A percentile compares a stretch with the other conserved stretches of the same genome.
phyloP scores from a whole-genome alignment of 2,888 invertebrate genomes.

The Pachydiplax longipennis region DNA sequence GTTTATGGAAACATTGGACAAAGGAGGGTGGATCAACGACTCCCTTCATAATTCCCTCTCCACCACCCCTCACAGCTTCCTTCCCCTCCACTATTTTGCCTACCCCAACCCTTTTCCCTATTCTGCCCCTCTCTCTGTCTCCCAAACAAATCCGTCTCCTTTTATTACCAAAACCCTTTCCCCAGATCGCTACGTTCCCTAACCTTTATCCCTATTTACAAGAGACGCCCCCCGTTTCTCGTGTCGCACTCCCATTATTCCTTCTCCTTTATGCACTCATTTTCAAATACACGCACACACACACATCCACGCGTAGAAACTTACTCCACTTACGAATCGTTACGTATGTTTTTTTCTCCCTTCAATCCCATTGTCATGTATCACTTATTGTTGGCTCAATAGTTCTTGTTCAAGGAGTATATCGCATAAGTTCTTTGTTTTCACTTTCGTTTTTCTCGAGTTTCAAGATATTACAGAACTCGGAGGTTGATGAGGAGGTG shows the following conservation, averaged over 20 bases:
- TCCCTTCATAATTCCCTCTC: constrained; percentile 9
- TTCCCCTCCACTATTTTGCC: not conserved
- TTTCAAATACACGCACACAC: not conserved
- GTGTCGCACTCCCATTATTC: not conserved
- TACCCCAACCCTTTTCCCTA: not conserved
- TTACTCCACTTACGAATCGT: not conserved
- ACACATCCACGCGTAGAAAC: not conserved
- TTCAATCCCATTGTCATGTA: not conserved
- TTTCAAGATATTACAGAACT: no score
- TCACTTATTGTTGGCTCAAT: no score
- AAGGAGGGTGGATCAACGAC: constrained; percentile 37
- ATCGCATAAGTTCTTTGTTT: no score
- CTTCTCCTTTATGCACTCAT: not conserved
- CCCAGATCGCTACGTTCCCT: constrained; percentile 14
- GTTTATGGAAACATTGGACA: constrained; percentile 44
- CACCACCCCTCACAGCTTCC: not conserved
- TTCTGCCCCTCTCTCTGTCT: not conserved
- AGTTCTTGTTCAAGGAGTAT: no score
- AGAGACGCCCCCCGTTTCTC: not conserved
- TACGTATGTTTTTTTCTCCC: not conserved
- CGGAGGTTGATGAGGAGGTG: no score
- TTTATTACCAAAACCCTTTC: constrained; percentile 24
- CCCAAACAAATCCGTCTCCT: constrained; percentile 5
- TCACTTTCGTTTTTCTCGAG: no score
- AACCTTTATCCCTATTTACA: not conserved